Percentiles rank a stretch among this genome's conserved stretches.
Conservation (phyloP, 2,888 invertebrate species). For the Ctenicera cuprea region DNA sequence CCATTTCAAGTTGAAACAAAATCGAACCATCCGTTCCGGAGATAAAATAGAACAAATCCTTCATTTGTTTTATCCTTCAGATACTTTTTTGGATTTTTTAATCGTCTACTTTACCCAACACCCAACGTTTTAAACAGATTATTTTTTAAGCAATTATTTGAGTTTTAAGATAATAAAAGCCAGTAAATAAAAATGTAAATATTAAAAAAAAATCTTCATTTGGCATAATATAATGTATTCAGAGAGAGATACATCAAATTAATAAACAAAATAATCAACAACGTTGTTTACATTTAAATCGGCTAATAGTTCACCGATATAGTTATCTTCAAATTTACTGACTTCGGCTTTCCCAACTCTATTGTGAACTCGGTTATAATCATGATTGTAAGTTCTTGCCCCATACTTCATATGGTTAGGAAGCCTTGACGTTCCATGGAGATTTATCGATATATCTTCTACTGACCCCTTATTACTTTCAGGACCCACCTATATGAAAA, state of each 20-base stretch:
- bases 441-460: conserved; percentile 76
- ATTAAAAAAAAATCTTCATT: no score
- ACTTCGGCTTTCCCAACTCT: conserved; percentile 11
- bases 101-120: no score
- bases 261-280: conserved; percentile 14
- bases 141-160: no score
- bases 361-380: conserved; percentile 70
- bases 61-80: no score
- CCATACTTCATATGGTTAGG: conserved; percentile 79
- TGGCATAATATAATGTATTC: no score
- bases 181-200: no score
- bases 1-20: no score
- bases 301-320: neutral
- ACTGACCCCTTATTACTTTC: conserved; percentile 76
- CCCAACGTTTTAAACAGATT: no score
- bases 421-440: conserved; percentile 83
- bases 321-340: neutral
- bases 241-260: neutral
- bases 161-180: no score
- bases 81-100: no score
- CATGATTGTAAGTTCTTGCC: conserved; percentile 74
- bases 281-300: conserved; percentile 9
- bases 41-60: no score
- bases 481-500: conserved; percentile 69
- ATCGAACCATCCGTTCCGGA: no score